These are phyloP conservation scores for Eolophus roseicapilla DNA, from an alignment of 2,113 vertebrate genomes.

Conservation along the genomic window DNA sequence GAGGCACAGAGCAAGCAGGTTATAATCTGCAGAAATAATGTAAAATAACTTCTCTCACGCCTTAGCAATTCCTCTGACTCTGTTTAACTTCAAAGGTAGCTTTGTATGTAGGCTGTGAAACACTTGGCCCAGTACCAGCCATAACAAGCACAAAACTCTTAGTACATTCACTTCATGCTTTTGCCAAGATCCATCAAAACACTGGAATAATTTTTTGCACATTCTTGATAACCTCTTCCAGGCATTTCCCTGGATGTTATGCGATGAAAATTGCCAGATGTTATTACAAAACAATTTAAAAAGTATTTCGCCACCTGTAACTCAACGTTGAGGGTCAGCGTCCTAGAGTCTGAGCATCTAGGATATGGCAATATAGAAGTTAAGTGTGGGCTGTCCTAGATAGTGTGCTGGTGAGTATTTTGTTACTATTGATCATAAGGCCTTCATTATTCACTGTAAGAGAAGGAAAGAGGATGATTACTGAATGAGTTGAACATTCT, in stretches of 20 bases:
- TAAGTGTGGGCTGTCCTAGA: background rate
- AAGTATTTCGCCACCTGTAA: background rate
- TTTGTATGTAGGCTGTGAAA: background rate
- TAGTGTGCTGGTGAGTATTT: background rate
- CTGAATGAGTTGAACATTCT: background rate
- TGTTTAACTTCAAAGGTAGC: background rate
- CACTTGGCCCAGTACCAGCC: background rate
- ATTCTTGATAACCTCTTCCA: background rate
- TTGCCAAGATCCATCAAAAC: background rate
- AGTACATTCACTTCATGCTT: background rate
- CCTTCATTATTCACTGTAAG: background rate
- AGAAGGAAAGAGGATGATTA: background rate
- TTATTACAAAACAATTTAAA: background rate
- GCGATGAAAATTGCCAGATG: background rate
- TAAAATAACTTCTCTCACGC: background rate
- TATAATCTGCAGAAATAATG: background rate
- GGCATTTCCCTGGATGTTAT: background rate
- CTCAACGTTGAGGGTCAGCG: rapidly evolving
- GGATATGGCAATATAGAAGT: background rate
- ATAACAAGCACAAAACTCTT: background rate
- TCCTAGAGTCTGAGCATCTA: background rate
- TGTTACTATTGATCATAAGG: background rate
- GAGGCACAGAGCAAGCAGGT: background rate
- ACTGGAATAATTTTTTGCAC: background rate
- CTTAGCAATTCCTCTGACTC: background rate